Evolutionary conservation across 37 sponge, comb jelly and placozoan genomes (phyloP), one percentile per base, ranked within the genome.

Genomic region (Agelas oroides): DNA sequence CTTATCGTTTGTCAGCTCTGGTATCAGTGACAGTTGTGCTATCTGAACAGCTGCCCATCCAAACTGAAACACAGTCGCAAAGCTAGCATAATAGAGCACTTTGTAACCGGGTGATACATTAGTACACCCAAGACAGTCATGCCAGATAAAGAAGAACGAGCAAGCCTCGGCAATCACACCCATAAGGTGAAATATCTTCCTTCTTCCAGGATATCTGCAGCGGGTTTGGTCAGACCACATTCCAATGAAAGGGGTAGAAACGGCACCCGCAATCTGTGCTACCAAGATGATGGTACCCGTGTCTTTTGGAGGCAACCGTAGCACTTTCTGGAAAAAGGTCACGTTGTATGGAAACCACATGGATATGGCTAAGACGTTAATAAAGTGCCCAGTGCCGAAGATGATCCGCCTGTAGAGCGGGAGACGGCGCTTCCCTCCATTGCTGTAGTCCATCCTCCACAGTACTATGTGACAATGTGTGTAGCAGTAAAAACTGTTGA

Each of bases 21-120:
- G 97, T 39, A 97, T 94, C 35, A 97, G 91, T 0, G 97, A 84
- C 18, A 97, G 86, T 28, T 97, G 97, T 14, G 94, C 86, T 57
- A 97, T 89, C 72, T 97, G 97, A 1, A 88, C 88, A 24, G 93
- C 70, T 2, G 97, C 94, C 97, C 97, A 97, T 0, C 97, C 97
- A 87, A 94, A 94, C 83, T 97, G 94, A 67, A 97, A 94, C 65
- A 97, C 82, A 25, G 92, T 61, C 21, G 94, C 90, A 59, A 97
- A 97, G 35, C 81, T 53, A 0, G 88, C 75, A 72, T 79, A 94
- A 58, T 94, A 94, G 27, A 94, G 37, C 8, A 94, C 83, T 30
- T 86, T 46, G 68, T 86, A 86, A 6, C 54, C 33, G 17, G 80
- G 65, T 14, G 82, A 72, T 21, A 53, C 67, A 13, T 46, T 56